Base-by-base conservation (phyloP, 2,113 vertebrate genomes). In the Coturnix japonica region DNA sequence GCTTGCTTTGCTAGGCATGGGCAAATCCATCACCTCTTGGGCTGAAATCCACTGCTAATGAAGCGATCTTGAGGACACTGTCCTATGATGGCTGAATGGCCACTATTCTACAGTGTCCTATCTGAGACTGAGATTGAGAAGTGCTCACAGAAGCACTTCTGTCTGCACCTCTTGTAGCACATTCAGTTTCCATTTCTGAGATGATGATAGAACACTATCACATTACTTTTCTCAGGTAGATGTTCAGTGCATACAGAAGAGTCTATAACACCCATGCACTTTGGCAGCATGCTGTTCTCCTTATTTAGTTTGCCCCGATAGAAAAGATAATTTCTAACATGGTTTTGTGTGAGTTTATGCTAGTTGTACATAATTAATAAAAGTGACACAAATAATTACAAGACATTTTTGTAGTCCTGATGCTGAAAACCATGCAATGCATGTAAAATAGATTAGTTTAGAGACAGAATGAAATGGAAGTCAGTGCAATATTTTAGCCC, bases 1-100 rank as follows among this genome's bases (percentile, higher is more conserved):
- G 31, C 4, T 7, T 1, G 1, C 17, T 16, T 20, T 66, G 5
- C 20, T 4, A 10, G 43, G 31, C 23, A 35, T 0, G 0, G 44
- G 26, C 28, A 59, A 9, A 28, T 5, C 11, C 66, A 7, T 0
- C 0, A 0, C 13, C 46, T 61, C 28, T 53, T 41, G 20, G 21
- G 25, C 19, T 13, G n/a, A 49, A 21, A 66, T 49, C 3, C 15
- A 16, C 20, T 6, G 33, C 1, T 9, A 1, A n/a, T 3, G 12
- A 25, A 44, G 37, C 41, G 61, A 25, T 19, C 33, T 22, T 1
- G 23, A 5, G 22, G 22, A 9, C 17, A 18, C 47, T 8, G 30
- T 7, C 14, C 53, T 10, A 4, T 9, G 18, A 4, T 4, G 7
- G 25, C 0, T 11, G 31, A 21, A 17, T 0, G 8, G 39, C 13